phyloP scores from a whole-genome alignment of 2,113 vertebrate species.

The Buteo buteo region DNA sequence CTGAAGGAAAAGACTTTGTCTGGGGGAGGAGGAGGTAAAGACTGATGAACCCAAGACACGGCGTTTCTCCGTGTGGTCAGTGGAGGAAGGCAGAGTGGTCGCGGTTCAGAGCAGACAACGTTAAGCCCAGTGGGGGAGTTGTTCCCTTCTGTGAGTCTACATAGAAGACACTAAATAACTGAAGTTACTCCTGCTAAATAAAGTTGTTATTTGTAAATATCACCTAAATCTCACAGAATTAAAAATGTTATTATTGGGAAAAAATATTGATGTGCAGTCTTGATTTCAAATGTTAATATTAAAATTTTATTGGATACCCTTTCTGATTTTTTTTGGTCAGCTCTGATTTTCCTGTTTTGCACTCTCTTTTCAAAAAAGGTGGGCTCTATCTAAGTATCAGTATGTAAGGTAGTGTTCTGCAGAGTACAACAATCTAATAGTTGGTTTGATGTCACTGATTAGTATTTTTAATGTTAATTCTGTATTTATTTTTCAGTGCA shows the following conservation, averaged over 20 bases:
- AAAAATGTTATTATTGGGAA: background rate
- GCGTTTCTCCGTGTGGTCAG: background rate
- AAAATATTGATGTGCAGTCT: background rate
- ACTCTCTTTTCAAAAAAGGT: background rate
- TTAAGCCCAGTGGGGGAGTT: background rate
- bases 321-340: background rate
- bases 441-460: background rate
- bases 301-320: background rate
- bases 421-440: background rate
- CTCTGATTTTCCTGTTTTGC: background rate
- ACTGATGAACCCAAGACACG: background rate
- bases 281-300: background rate
- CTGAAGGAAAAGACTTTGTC: background rate
- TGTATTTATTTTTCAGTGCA: background rate
- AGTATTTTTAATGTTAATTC: background rate
- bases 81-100: background rate
- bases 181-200: background rate
- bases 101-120: background rate
- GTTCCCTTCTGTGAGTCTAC: background rate
- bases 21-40: background rate
- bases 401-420: background rate
- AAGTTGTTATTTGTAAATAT: background rate
- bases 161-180: background rate
- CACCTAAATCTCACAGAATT: background rate
- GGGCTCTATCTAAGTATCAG: background rate